Evolutionary conservation across 1,140 invertebrate species (phyloP).

Genomic region (Brachionus paranguensis): DNA sequence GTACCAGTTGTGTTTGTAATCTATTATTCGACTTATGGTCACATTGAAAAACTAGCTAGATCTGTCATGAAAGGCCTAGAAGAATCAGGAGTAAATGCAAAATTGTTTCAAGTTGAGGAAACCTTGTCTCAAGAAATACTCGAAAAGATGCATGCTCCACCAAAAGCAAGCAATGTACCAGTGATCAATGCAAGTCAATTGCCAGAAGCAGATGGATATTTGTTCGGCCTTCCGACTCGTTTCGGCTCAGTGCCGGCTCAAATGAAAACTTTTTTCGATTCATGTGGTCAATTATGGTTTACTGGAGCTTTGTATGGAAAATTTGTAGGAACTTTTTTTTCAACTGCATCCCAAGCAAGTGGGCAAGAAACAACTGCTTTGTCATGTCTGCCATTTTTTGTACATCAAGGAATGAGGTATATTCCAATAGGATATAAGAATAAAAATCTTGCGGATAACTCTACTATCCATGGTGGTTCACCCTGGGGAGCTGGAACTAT

Average conservation of each 20-base stretch:
- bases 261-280: constrained; percentile 35
- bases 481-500: constrained; percentile 29
- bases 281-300: constrained; percentile 31
- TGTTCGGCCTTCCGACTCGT: constrained; percentile 39
- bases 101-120: constrained; percentile 30
- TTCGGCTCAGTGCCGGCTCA: constrained; percentile 29
- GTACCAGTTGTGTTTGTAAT: constrained; percentile 26
- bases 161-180: constrained; percentile 10
- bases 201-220: constrained; percentile 25
- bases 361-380: constrained; percentile 40
- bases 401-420: constrained; percentile 24
- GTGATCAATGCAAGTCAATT: constrained; percentile 12
- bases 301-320: constrained; percentile 23
- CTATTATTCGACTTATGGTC: constrained; percentile 40
- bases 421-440: constrained; percentile 37
- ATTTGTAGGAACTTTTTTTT: constrained; percentile 36
- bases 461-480: constrained; percentile 27
- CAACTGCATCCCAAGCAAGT: neutral
- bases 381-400: constrained; percentile 40
- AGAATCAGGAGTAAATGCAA: constrained; percentile 13
- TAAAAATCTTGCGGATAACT: neutral
- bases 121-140: constrained; percentile 24
- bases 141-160: constrained; percentile 12
- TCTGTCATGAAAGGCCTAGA: neutral
- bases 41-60: constrained; percentile 27